phyloP scores from a whole-genome alignment of 2,888 invertebrate species.

The Lochmaea crataegi region DNA sequence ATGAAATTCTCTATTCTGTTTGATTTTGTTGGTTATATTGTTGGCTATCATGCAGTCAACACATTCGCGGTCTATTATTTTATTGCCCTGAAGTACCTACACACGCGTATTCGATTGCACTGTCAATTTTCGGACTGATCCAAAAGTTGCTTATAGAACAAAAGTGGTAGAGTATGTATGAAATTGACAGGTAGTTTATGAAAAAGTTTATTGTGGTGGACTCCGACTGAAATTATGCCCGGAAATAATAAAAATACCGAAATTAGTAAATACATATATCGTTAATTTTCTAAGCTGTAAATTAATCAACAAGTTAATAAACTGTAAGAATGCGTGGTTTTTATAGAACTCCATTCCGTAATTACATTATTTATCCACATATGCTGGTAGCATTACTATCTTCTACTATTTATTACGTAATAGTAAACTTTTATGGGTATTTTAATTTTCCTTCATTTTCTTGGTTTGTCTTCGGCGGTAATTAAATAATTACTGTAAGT shows the following conservation, averaged over 20 bases:
- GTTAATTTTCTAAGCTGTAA: background rate
- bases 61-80: no score
- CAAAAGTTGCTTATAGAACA: no score
- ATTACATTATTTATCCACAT: constrained; percentile 1
- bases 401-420: constrained; percentile 1
- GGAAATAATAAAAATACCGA: background rate
- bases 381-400: background rate
- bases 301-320: constrained; percentile 1
- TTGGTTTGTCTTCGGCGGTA: background rate
- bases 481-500: constrained; percentile 8
- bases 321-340: background rate
- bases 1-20: no score
- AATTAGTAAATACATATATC: background rate
- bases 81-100: no score
- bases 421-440: constrained; percentile 6
- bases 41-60: no score
- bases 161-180: no score
- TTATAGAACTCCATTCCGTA: constrained; percentile 1
- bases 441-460: background rate
- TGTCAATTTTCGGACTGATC: no score
- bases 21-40: no score
- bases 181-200: no score
- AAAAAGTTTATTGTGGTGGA: no score
- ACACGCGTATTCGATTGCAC: no score
- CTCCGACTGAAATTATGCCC: background rate